phyloP scores from a whole-genome alignment of 2,113 vertebrate species.

The Suncus etruscus region DNA sequence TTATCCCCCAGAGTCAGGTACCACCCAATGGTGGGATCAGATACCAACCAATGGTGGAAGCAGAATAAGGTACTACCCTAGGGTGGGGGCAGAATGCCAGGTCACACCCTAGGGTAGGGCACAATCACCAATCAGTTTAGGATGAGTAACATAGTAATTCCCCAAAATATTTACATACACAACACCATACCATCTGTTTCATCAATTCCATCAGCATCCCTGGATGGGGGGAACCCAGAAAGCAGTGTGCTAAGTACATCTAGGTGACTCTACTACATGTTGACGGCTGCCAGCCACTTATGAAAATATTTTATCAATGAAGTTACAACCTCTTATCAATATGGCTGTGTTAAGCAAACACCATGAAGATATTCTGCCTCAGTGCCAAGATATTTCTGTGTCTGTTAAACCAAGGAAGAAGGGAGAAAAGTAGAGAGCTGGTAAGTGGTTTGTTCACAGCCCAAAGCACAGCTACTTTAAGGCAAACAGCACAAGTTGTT shows the following conservation, averaged over 20 bases:
- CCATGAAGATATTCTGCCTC: constrained; percentile 13
- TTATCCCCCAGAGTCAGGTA: too few relatives aligned
- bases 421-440: background rate
- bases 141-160: too few relatives aligned
- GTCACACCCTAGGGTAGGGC: too few relatives aligned
- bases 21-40: too few relatives aligned
- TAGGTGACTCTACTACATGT: background rate
- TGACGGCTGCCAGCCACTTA: background rate
- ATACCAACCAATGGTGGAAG: too few relatives aligned
- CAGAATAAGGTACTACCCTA: too few relatives aligned
- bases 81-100: too few relatives aligned
- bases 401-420: background rate
- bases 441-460: constrained; percentile 10
- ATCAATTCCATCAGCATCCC: constrained; percentile 39
- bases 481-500: background rate
- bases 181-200: too few relatives aligned
- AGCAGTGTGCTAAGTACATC: constrained; percentile 7
- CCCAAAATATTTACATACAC: too few relatives aligned
- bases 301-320: constrained; percentile 67
- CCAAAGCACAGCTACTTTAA: background rate
- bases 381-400: background rate
- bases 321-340: constrained; percentile 46
- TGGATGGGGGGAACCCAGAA: background rate
- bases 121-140: too few relatives aligned
- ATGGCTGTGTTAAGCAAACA: constrained; percentile 27